These are phyloP conservation scores for Falcaria lacertinaria DNA, from an alignment of 2,888 invertebrate genomes.

Conservation along the genomic window DNA sequence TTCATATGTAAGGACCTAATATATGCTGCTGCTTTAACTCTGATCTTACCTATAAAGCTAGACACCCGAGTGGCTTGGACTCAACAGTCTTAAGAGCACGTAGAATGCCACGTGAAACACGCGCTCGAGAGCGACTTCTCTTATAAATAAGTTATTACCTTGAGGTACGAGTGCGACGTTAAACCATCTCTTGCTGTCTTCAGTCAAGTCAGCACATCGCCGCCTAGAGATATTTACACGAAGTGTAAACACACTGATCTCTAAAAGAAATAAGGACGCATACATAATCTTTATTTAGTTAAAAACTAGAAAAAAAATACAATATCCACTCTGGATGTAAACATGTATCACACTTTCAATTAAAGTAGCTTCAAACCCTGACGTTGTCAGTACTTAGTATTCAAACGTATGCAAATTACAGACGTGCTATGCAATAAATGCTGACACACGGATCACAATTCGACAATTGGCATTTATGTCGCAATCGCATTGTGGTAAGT, in stretches of 20 bases:
- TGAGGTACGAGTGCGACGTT: constrained; percentile 31
- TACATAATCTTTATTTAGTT: too few species aligned
- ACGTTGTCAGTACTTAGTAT: constrained; percentile 70
- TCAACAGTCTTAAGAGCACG: constrained; percentile 26
- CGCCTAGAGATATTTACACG: constrained; percentile 3
- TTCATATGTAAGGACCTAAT: too few species aligned
- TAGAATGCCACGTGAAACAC: constrained; percentile 20
- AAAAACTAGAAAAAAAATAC: too few species aligned
- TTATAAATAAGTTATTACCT: constrained; percentile 63
- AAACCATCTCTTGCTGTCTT: constrained; percentile 26
- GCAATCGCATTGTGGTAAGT: constrained; percentile 54
- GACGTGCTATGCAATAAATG: constrained; percentile 79
- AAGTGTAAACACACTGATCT: constrained; percentile 1
- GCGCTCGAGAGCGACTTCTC: constrained; percentile 34
- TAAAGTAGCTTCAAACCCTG: constrained; percentile 71
- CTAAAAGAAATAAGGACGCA: not conserved
- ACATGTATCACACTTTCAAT: constrained; percentile 74
- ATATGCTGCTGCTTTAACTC: too few species aligned
- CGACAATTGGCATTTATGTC: constrained; percentile 75
- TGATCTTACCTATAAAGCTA: too few species aligned
- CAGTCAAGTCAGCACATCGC: constrained; percentile 22
- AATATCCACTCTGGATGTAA: too few species aligned
- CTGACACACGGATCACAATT: constrained; percentile 76
- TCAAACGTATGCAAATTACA: constrained; percentile 79
- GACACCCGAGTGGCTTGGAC: constrained; percentile 9